Conservation (phyloP, 2,797 vertebrate genomes). For the Channa striata region DNA sequence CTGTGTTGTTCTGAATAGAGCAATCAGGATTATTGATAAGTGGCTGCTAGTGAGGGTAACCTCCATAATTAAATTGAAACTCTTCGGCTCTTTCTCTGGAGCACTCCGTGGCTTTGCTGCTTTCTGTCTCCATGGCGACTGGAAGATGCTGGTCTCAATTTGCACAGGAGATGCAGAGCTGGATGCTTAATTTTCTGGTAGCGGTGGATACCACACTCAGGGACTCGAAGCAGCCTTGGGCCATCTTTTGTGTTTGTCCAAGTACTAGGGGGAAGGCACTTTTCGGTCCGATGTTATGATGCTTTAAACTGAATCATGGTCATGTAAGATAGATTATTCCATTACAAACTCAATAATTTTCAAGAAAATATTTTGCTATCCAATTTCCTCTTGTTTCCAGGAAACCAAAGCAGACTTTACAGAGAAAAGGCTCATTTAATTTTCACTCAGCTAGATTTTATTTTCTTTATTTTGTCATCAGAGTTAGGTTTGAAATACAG, state of each 20-base stretch:
- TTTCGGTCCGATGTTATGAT: conserved; percentile 26
- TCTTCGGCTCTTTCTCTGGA: conserved; percentile 34
- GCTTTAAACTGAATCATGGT: conserved; percentile 43
- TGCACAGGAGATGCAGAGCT: conserved; percentile 33
- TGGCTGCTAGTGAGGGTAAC: conserved; percentile 42
- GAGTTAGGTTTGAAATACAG: conserved; percentile 24
- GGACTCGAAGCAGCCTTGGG: conserved; percentile 32
- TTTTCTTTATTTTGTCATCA: conserved; percentile 44
- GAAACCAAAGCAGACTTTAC: conserved; percentile 21
- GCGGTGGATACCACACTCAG: conserved; percentile 18
- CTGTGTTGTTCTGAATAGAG: conserved; percentile 28
- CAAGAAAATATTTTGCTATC: conserved; percentile 19
- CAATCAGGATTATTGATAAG: conserved; percentile 63
- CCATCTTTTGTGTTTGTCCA: conserved; percentile 39
- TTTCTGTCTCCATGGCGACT: conserved; percentile 65
- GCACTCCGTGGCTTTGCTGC: conserved; percentile 8
- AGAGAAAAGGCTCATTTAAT: not conserved
- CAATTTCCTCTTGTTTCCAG: conserved; percentile 24
- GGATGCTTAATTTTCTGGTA: conserved; percentile 64
- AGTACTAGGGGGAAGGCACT: conserved; percentile 31
- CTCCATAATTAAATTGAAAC: conserved; percentile 62
- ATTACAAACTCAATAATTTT: conserved; percentile 39
- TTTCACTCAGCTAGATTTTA: conserved; percentile 34
- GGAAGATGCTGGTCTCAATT: conserved; percentile 36
- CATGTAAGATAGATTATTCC: conserved; percentile 53